A percentile compares a stretch with the other conserved stretches of the same genome.
Evolutionary conservation across 2,113 vertebrate genomes (phyloP).

Genomic region (Urocolius indicus): DNA sequence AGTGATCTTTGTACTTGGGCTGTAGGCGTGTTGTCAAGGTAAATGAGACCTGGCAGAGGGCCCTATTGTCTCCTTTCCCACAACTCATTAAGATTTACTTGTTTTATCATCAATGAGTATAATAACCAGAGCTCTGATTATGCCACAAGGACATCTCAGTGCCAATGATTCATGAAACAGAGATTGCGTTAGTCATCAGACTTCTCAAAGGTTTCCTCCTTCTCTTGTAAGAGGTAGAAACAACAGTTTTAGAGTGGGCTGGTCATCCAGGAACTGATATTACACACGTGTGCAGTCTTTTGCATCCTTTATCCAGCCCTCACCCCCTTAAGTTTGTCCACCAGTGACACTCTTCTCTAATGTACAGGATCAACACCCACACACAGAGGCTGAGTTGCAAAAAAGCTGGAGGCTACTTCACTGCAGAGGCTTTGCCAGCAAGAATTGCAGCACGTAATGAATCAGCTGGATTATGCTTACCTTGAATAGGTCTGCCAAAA

Average conservation of each 20-base stretch:
- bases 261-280: background rate
- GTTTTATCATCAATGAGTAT: constrained; percentile 68
- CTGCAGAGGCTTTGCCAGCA: constrained; percentile 44
- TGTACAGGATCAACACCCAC: constrained; percentile 59
- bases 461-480: constrained; percentile 71
- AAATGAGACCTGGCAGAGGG: constrained; percentile 70
- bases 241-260: background rate
- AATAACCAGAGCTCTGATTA: constrained; percentile 64
- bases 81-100: constrained; percentile 73
- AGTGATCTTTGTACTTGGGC: constrained; percentile 70
- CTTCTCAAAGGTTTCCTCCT: background rate
- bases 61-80: constrained; percentile 71
- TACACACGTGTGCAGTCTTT: background rate
- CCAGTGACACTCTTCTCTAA: constrained; percentile 38
- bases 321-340: background rate
- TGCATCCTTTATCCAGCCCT: background rate
- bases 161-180: constrained; percentile 57
- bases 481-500: constrained; percentile 62
- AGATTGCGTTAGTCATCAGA: background rate
- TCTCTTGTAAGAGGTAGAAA: background rate
- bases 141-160: constrained; percentile 66
- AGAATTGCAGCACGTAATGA: constrained; percentile 67
- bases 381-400: background rate
- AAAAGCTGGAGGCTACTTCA: constrained; percentile 18
- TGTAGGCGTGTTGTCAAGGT: constrained; percentile 78